Conservation (phyloP, 2,888 invertebrate genomes). For the Agrochola circellaris region DNA sequence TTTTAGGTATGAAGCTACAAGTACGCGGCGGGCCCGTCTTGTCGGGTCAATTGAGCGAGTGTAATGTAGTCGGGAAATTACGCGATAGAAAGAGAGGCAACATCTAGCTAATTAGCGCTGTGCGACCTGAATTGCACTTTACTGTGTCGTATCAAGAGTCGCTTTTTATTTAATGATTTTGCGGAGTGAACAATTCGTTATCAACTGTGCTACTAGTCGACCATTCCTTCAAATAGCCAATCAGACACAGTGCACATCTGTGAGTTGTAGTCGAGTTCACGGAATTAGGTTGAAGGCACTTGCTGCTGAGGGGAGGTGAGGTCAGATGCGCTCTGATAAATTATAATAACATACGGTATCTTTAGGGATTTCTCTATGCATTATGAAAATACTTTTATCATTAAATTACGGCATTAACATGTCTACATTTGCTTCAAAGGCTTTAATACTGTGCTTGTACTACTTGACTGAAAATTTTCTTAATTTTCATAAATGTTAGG, state of each 20-base stretch:
- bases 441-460: constrained; percentile 8
- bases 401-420: background rate
- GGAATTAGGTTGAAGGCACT: background rate
- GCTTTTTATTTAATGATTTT: too few relatives aligned
- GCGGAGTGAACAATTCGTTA: too few relatives aligned
- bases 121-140: too few relatives aligned
- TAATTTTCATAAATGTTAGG: background rate
- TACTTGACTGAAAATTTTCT: background rate
- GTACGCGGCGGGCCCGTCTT: too few relatives aligned
- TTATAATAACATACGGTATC: background rate
- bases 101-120: too few relatives aligned
- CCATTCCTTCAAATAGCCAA: background rate
- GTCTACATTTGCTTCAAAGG: constrained; percentile 18
- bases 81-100: too few relatives aligned
- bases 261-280: background rate
- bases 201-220: background rate
- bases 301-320: background rate
- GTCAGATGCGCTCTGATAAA: background rate
- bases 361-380: background rate
- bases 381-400: constrained; percentile 1
- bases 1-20: too few relatives aligned
- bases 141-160: too few relatives aligned
- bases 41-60: too few relatives aligned
- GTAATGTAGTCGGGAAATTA: too few relatives aligned
- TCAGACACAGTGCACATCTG: too few relatives aligned